phyloP scores from a whole-genome alignment of 2,113 vertebrate species.

The Grammomys dolichurus region DNA sequence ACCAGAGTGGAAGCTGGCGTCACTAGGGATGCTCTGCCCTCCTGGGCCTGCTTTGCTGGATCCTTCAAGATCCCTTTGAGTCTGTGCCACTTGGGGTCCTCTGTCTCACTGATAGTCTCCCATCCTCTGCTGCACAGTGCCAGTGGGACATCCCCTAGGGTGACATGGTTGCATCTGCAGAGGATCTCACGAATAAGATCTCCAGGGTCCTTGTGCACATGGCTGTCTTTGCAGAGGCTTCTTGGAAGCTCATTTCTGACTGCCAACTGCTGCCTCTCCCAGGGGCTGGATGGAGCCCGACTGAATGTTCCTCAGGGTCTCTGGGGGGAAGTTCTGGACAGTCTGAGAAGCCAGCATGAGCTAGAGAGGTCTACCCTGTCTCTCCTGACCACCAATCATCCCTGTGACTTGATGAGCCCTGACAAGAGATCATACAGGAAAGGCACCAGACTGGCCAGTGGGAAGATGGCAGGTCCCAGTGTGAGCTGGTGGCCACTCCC shows the following conservation, averaged over 20 bases:
- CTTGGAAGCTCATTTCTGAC: background rate
- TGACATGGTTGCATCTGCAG: background rate
- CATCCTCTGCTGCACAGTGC: background rate
- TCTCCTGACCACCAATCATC: background rate
- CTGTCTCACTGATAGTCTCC: background rate
- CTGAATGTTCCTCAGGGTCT: background rate
- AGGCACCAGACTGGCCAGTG: background rate
- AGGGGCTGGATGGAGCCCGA: background rate
- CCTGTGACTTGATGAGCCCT: background rate
- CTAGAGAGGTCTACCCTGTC: background rate
- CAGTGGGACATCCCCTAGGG: background rate
- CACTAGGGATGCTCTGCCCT: background rate
- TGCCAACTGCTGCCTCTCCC: background rate
- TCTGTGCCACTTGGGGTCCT: background rate
- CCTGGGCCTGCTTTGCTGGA: background rate
- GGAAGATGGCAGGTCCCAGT: background rate
- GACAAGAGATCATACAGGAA: background rate
- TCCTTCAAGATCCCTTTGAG: background rate
- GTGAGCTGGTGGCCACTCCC: background rate
- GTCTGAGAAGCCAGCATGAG: no score
- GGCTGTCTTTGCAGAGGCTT: background rate
- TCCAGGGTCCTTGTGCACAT: background rate
- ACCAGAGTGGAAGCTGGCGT: background rate
- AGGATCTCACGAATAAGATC: background rate
- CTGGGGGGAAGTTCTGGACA: background rate